Conservation (phyloP, 2,113 vertebrate genomes). For the Siniperca knerii region DNA sequence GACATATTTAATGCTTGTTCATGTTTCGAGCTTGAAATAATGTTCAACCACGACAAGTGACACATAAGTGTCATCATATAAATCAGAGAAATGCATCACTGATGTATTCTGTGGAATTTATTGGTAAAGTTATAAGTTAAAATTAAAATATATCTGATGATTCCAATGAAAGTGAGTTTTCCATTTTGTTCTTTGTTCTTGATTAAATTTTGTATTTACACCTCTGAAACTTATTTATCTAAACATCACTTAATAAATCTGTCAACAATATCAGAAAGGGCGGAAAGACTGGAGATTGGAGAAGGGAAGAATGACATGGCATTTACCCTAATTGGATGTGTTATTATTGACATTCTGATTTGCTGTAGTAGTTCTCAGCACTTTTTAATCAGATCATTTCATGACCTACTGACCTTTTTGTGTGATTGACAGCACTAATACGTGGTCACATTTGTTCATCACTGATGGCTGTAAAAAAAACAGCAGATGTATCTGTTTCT, state of each 20-base stretch:
- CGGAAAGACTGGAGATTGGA: constrained; percentile 17
- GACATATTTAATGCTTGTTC: background rate
- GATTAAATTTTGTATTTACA: background rate
- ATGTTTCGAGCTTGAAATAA: constrained; percentile 18
- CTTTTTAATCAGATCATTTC: constrained; percentile 51
- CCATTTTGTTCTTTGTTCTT: background rate
- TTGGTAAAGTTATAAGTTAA: background rate
- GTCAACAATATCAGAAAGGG: constrained; percentile 7
- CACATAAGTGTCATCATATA: background rate
- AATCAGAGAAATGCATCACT: background rate
- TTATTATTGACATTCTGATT: constrained; percentile 54
- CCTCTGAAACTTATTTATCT: constrained; percentile 7
- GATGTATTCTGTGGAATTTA: background rate
- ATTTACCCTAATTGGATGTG: constrained; percentile 11
- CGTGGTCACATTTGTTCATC: constrained; percentile 23
- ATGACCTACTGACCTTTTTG: constrained; percentile 31
- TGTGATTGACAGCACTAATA: constrained; percentile 34
- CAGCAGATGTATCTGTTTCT: constrained; percentile 30
- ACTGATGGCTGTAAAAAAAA: constrained; percentile 10
- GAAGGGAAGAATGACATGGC: background rate
- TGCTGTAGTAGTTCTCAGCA: constrained; percentile 44
- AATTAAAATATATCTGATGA: background rate
- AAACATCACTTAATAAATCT: constrained; percentile 38
- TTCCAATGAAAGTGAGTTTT: background rate
- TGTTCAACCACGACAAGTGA: background rate